Evolutionary conservation across 2,113 vertebrate species (phyloP), one percentile per base, ranked within the genome.

Genomic region (Neolamprologus fasciatus): DNA sequence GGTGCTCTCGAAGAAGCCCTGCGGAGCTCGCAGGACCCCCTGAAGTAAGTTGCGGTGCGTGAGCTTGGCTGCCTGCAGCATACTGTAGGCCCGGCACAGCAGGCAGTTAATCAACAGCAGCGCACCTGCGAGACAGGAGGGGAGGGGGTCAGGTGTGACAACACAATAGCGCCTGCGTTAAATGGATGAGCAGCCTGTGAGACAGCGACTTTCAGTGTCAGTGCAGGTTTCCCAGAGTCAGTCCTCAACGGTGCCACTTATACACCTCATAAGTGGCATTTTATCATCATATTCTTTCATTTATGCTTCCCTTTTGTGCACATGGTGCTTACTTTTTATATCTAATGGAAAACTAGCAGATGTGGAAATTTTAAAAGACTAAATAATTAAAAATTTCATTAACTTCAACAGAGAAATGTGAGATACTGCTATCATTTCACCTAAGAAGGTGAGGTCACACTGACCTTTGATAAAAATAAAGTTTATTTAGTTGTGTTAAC

Each of bases 1-100:
- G 82, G 92, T 97, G 93, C 95, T 95, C 94, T 97, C 95, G 88
- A 97, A 97, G 95, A 97, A 97, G 92, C 91, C 82, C 94, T 96
- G 95, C 23, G 97, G 97, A 7, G 96, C 96, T 53, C 93, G 96
- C 95, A 97, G 93, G 89, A 97, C 93, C 89, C 94, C 89, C 42
- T 93, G 93, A 76, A 97, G 97, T 96, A 97, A 89, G 94, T 94
- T 90, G 92, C 13, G n/a, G 94, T 97, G 97, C 9, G 89, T 95
- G 88, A 91, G n/a, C 93, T 93, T 90, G 92, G 97, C 95, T 11
- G 96, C 96, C 82, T 73, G 94, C 95, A 97, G 95, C 96, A 96
- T 96, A 86, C 95, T 92, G 95, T 96, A 96, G 91, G 89, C 94
- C 84, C 95, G 96, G 92, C 95, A 95, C 94, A 97, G 84, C 92